Conservation (phyloP, 2,113 vertebrate genomes). For the Phrynosoma blainvillii region DNA sequence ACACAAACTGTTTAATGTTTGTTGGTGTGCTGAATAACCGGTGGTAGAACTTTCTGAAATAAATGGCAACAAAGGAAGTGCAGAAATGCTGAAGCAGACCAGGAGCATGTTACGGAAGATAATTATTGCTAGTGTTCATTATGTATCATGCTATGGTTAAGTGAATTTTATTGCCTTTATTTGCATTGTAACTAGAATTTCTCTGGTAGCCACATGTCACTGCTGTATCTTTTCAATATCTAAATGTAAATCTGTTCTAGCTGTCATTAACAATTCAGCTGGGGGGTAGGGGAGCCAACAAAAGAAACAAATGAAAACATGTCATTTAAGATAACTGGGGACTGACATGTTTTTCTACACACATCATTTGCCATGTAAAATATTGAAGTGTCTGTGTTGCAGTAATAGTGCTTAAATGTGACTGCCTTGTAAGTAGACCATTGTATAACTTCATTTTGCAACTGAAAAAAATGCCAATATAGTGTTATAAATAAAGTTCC, state of each 20-base stretch:
- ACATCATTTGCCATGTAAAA: background rate
- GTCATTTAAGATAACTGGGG: background rate
- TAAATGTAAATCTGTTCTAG: conserved; percentile 17
- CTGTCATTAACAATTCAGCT: conserved; percentile 24
- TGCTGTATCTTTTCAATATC: conserved; percentile 20
- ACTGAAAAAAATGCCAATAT: conserved; percentile 4
- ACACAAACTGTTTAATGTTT: conserved; percentile 41
- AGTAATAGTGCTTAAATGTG: rapidly evolving
- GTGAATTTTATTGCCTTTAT: conserved; percentile 54
- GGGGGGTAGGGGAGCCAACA: background rate
- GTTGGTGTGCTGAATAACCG: conserved; percentile 45
- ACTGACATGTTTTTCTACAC: background rate
- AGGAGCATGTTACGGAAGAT: conserved; percentile 47
- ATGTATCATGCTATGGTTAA: conserved; percentile 56
- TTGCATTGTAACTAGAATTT: conserved; percentile 21
- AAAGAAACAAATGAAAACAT: background rate
- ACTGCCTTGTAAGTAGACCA: background rate
- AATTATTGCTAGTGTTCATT: conserved; percentile 50
- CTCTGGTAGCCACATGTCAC: conserved; percentile 27
- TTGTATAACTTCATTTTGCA: conserved; percentile 11
- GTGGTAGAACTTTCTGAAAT: conserved; percentile 47
- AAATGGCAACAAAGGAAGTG: conserved; percentile 30
- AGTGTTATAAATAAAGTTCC: background rate
- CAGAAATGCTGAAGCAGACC: conserved; percentile 55
- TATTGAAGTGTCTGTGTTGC: background rate